Percentiles rank a stretch among this genome's conserved stretches.
These are phyloP conservation scores for Podocnemis expansa DNA, from an alignment of 2,113 vertebrate species.

Conservation along the genomic window DNA sequence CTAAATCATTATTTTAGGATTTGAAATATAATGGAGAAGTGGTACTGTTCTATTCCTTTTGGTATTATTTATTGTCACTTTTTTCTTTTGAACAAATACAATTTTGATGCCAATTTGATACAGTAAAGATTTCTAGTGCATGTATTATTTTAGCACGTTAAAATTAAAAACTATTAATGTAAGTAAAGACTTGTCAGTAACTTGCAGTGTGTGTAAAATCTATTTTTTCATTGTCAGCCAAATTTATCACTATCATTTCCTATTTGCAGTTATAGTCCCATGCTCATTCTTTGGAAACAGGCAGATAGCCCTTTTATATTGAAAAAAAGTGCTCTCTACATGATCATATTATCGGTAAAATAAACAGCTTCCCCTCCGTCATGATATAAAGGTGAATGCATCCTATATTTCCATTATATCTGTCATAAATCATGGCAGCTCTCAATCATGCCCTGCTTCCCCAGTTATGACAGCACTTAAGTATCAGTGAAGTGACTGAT, in stretches of 20 bases:
- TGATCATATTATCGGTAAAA: constrained; percentile 2
- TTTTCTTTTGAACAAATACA: background rate
- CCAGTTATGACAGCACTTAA: background rate
- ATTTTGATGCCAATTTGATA: background rate
- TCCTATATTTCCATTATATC: background rate
- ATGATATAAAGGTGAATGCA: constrained; percentile 1
- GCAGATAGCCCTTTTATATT: background rate
- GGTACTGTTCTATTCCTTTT: background rate
- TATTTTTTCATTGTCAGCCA: background rate
- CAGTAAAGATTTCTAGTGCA: background rate
- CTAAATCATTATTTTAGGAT: background rate
- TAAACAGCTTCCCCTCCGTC: background rate
- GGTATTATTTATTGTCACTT: background rate
- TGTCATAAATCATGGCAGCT: constrained; percentile 15
- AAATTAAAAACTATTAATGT: background rate
- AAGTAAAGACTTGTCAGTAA: background rate
- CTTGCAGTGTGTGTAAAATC: background rate
- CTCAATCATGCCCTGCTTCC: background rate
- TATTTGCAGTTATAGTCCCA: background rate
- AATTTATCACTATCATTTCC: constrained; percentile 17
- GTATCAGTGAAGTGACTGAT: constrained; percentile 11
- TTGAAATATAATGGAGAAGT: background rate
- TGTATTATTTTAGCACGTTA: background rate
- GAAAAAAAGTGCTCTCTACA: background rate
- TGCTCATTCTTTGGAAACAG: constrained; percentile 14